phyloP scores from a whole-genome alignment of 2,888 invertebrate species.

The Odiellus spinosus region DNA sequence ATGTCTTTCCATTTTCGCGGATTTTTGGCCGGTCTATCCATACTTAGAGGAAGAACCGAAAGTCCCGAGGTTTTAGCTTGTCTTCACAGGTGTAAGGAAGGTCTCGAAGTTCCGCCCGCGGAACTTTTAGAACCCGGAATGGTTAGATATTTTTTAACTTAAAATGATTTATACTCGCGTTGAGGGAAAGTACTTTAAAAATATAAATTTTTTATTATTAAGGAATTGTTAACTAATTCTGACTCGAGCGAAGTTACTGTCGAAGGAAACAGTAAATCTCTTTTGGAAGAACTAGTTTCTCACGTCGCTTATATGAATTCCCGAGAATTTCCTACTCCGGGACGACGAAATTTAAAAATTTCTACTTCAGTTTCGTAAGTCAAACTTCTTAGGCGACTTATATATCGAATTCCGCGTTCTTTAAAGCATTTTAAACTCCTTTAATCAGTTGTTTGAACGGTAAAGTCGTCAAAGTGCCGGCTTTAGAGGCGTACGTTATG shows the following conservation, averaged over 20 bases:
- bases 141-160: constrained; percentile 29
- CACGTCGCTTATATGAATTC: constrained; percentile 83
- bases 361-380: constrained; percentile 58
- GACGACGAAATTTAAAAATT: constrained; percentile 67
- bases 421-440: too few species aligned
- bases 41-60: constrained; percentile 58
- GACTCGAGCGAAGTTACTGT: constrained; percentile 77
- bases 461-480: constrained; percentile 51
- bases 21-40: constrained; percentile 71
- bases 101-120: constrained; percentile 56
- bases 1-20: constrained; percentile 80
- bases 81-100: constrained; percentile 65
- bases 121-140: constrained; percentile 59
- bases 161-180: neutral
- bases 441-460: constrained; percentile 55
- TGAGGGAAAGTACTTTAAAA: too few species aligned
- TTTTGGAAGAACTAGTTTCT: constrained; percentile 56
- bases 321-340: constrained; percentile 84
- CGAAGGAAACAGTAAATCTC: constrained; percentile 75
- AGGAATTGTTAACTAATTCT: constrained; percentile 24
- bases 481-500: constrained; percentile 68
- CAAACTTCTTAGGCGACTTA: constrained; percentile 1
- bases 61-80: constrained; percentile 55
- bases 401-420: too few species aligned
- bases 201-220: too few species aligned